These are phyloP conservation scores for Clarias pachynema DNA, from an alignment of 2,797 vertebrate species.

Conservation along the genomic window DNA sequence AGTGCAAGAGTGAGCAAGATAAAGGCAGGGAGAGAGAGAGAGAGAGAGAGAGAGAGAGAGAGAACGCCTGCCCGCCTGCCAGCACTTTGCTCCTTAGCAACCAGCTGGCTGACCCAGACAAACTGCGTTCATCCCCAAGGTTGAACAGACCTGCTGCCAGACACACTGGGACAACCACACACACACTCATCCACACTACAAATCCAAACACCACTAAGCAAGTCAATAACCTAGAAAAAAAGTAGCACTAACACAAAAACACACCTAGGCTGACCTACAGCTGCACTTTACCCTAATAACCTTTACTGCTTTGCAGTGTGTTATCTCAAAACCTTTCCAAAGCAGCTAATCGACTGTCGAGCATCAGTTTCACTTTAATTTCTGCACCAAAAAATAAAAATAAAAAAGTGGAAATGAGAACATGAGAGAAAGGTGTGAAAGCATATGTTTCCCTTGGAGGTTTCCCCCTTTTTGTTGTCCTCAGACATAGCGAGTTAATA, in stretches of 20 bases:
- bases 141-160: conserved; percentile 51
- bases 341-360: background rate
- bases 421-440: background rate
- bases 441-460: background rate
- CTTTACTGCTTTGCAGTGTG: no score
- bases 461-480: background rate
- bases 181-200: conserved; percentile 1
- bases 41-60: background rate
- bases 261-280: background rate
- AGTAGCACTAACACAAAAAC: background rate
- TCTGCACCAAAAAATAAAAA: background rate
- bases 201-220: background rate
- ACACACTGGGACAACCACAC: conserved; percentile 33
- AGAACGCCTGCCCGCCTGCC: conserved; percentile 28
- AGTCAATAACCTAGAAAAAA: background rate
- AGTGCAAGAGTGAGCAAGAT: conserved; percentile 1
- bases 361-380: background rate
- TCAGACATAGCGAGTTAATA: background rate
- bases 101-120: conserved; percentile 71
- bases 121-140: conserved; percentile 50
- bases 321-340: background rate
- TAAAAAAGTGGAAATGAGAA: background rate
- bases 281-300: background rate
- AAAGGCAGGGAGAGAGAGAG: background rate
- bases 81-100: conserved; percentile 68